A percentile compares a stretch with the other conserved stretches of the same genome.
phyloP scores from a whole-genome alignment of 2,113 vertebrate genomes.

The Festucalex cinctus region DNA sequence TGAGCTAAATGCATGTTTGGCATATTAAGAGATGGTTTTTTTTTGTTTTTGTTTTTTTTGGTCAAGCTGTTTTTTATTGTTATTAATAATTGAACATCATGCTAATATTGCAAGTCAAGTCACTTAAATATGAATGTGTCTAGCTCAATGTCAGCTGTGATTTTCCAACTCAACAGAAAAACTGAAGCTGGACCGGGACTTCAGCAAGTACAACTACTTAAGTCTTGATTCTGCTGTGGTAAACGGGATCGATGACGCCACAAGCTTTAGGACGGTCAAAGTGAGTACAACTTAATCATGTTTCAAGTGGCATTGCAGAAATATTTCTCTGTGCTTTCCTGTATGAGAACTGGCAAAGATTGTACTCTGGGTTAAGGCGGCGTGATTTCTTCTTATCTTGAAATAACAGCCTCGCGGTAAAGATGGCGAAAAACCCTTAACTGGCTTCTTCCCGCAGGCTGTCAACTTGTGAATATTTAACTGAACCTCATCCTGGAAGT shows the following conservation, averaged over 20 bases:
- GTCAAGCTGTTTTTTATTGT: neutral
- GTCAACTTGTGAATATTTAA: slow-evolving; percentile 36
- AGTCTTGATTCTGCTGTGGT: slow-evolving; percentile 90
- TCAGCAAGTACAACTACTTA: slow-evolving; percentile 95
- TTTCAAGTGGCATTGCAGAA: neutral
- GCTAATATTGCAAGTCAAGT: neutral
- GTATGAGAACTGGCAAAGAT: neutral
- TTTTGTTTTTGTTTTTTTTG: too few relatives aligned
- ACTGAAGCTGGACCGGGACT: slow-evolving; percentile 87
- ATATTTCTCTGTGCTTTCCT: neutral
- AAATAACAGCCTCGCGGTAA: neutral
- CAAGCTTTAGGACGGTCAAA: slow-evolving; percentile 89
- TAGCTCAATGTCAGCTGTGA: neutral
- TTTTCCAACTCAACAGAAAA: slow-evolving; percentile 70
- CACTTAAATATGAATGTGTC: neutral
- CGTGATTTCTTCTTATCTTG: slow-evolving; percentile 16
- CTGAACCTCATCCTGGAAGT: slow-evolving; percentile 3
- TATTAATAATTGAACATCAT: slow-evolving; percentile 1
- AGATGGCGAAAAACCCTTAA: slow-evolving; percentile 4
- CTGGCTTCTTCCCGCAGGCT: slow-evolving; percentile 20
- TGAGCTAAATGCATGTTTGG: neutral
- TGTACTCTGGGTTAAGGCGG: neutral
- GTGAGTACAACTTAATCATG: slow-evolving; percentile 63
- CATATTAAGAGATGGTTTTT: too few relatives aligned
- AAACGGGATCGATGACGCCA: slow-evolving; percentile 89